Conservation (phyloP, 2,888 invertebrate genomes). For the Drosophila meridiana region DNA sequence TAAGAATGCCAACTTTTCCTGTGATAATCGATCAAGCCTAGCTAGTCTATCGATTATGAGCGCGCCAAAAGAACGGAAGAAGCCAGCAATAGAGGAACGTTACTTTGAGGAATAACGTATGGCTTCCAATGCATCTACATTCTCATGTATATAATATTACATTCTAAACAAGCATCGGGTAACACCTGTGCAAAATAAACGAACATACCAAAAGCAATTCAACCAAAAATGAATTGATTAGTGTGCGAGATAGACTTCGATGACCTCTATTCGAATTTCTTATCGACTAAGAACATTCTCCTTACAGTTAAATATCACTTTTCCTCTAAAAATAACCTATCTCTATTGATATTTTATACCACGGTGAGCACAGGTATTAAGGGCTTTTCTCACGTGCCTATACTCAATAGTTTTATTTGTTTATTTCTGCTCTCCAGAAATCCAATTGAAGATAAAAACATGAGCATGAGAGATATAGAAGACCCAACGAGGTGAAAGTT, state of each 20-base stretch:
- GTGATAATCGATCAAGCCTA: neutral
- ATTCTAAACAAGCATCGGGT: neutral
- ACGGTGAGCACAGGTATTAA: neutral
- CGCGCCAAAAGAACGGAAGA: neutral
- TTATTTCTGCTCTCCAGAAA: no score
- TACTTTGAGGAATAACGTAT: constrained; percentile 38
- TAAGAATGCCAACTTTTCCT: neutral
- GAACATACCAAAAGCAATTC: neutral
- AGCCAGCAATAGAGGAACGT: constrained; percentile 9
- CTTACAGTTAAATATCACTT: neutral
- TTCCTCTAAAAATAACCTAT: neutral
- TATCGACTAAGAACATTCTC: neutral
- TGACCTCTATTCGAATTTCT: neutral
- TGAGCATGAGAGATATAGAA: no score
- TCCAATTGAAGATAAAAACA: no score
- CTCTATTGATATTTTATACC: neutral
- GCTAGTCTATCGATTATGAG: neutral
- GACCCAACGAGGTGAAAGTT: no score
- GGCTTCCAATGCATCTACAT: neutral
- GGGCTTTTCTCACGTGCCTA: no score
- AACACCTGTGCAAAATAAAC: neutral
- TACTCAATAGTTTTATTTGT: no score
- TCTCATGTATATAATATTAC: neutral
- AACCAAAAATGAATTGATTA: neutral
- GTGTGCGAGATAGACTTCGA: neutral